Evolutionary conservation across 1,140 invertebrate species (phyloP), one percentile per base, ranked within the genome.

Genomic region (Bombyx mandarina): DNA sequence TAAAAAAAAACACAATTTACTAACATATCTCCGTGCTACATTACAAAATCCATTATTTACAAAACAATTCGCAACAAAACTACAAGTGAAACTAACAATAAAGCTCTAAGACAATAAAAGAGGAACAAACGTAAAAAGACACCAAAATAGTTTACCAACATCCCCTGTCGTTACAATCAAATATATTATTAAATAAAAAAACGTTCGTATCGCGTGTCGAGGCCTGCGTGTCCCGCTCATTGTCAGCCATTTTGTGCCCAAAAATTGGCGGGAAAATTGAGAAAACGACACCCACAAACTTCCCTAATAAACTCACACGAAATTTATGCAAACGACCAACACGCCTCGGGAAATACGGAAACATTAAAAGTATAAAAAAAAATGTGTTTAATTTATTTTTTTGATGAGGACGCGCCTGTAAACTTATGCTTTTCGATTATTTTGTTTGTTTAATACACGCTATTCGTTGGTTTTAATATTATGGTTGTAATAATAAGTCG

Each of bases 231-330:
- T 72, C 68, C 61, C 61, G 68, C 66, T 70, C 58, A 59, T 63
- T 62, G 59, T 63, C 73, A 61, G 78, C 82, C 82, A 85, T 85
- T 81, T 85, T 82, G 77, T 72, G 69, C 69, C 69, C 67, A 70
- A 76, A 75, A 81, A 81, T 83, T 81, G 79, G 75, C 76, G 74
- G 75, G 69, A 80, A 78, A 85, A 81, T 81, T 78, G 70, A 79
- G 77, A 79, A 77, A 82, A 84, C 74, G 67, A 82, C 81, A 84
- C 77, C 65, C 63, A 61, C 59, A 52, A 62, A 71, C 59, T 55
- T 45, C 44, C 54, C 61, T 58, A 62, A 62, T 63, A 67, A 66
- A 67, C 61, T 60, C 61, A 60, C 61, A 58, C 52, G 59, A 52
- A 75, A 71, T 76, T 77, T 77, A 79, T 77, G 66, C 71, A 74